phyloP scores from a whole-genome alignment of 2,113 vertebrate species.

The Helogale parvula region DNA sequence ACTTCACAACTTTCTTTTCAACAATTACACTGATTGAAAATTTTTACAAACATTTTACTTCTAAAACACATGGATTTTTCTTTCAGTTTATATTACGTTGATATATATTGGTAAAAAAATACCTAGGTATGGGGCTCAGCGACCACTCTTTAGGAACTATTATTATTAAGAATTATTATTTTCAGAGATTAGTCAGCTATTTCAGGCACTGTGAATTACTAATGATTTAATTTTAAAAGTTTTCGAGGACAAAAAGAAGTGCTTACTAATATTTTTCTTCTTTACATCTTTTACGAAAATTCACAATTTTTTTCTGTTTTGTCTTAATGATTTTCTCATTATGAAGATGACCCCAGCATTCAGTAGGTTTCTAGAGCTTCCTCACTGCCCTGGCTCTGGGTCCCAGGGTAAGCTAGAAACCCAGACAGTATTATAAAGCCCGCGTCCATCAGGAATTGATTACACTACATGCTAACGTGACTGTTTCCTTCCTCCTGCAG shows the following conservation, averaged over 20 bases:
- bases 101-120: background rate
- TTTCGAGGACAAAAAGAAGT: background rate
- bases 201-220: background rate
- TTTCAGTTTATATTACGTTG: background rate
- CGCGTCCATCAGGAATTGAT: background rate
- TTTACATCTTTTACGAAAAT: background rate
- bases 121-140: background rate
- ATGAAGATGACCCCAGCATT: background rate
- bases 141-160: background rate
- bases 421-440: background rate
- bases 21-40: background rate
- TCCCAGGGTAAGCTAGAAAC: background rate
- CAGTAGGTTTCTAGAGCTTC: background rate
- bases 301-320: background rate
- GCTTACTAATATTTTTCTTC: background rate
- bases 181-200: background rate
- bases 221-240: background rate
- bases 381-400: background rate
- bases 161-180: background rate
- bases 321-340: background rate
- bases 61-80: background rate
- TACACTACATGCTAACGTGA: too few relatives aligned
- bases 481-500: background rate
- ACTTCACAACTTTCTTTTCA: background rate
- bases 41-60: background rate